Evolutionary conservation across 2,797 vertebrate species (phyloP), one percentile per base, ranked within the genome.

Genomic region (Telmatherina bonti): DNA sequence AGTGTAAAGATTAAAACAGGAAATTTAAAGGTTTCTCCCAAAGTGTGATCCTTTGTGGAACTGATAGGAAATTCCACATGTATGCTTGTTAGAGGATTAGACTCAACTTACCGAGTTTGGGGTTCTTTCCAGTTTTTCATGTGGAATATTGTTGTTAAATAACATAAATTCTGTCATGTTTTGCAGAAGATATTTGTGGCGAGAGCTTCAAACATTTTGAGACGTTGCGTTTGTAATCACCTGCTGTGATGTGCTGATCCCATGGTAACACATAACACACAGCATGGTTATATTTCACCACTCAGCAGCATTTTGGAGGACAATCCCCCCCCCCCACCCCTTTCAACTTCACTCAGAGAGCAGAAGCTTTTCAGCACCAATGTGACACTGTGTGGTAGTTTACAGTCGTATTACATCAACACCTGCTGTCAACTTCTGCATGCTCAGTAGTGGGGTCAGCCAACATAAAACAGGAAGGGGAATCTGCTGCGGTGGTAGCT

Each of bases 291-390:
- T 63, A 16, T 60, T 71, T 61, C 58, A 67, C 55, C n/a, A 55
- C 70, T 67, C 7, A 62, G 55, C 26, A 62, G 55, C 26, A 11
- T 67, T 64, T 64, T 66, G 11, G 27, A 69, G 49, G 58, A 62
- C 41, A 27, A 38, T 63, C 20, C 8, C 7, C 12, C 43, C 20
- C 43, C 9, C n/a, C 20, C 6, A 20, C n/a, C 43, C n/a, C 18
- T 20, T n/a, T 45, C 43, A 45, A 45, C 62, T 78, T 78, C 6
- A 70, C 45, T 52, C 47, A 15, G 54, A 56, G 54, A 72, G 43
- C 69, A 10, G 27, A 73, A 15, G 60, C 49, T 67, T 30, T 41
- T 74, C 41, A 30, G 45, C 22, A 45, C 45, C 38, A 63, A 51
- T 29, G 52, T 38, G 29, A 29, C 71, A 65, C n/a, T 52, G 41